Evolutionary conservation across 2,797 vertebrate genomes (phyloP), one percentile per base, ranked within the genome.

Genomic region (Chromis chromis): DNA sequence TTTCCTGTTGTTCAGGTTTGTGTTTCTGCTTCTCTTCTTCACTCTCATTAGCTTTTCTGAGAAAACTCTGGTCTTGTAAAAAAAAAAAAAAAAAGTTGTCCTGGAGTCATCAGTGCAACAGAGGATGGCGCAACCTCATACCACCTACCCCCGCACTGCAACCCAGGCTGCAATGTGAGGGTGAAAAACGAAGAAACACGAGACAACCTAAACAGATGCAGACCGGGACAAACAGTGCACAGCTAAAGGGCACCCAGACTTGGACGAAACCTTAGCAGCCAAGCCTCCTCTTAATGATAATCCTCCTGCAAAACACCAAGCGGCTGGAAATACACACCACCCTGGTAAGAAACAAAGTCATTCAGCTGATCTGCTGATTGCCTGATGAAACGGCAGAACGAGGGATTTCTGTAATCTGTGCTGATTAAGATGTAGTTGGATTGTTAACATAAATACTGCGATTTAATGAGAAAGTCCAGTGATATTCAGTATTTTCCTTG

Each of bases 1-100:
- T 78, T 84, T 86, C 81, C 86, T 84, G 85, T 86, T 78, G 54
- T 74, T 78, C 1, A 42, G 12, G 24, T 63, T 85, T 68, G 42
- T 64, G 49, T 59, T 68, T 86, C 28, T 64, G 61, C 71, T 75
- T 76, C 54, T 75, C 24, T 58, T 83, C 63, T 55, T 11, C 24
- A 21, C 60, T 75, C 49, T 65, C 28, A 68, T 82, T 81, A 85
- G 48, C 6, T 31, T 31, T 81, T 78, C 71, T 71, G 28, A 57
- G 33, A 60, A 83, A 81, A 65, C 56, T 62, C 50, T 74, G 65
- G 61, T 74, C 78, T 84, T 70, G 72, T 79, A 56, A 81, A 80
- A 36, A 36, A 36, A 36, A 33, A 33, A 10, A 36, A 36, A 36
- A 36, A 12, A 80, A 46, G 39, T 52, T 61, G 71, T 70, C 62